A percentile compares a stretch with the other conserved stretches of the same genome.
Evolutionary conservation across 1,140 invertebrate genomes (phyloP).

Genomic region (Bombus sibiricus): DNA sequence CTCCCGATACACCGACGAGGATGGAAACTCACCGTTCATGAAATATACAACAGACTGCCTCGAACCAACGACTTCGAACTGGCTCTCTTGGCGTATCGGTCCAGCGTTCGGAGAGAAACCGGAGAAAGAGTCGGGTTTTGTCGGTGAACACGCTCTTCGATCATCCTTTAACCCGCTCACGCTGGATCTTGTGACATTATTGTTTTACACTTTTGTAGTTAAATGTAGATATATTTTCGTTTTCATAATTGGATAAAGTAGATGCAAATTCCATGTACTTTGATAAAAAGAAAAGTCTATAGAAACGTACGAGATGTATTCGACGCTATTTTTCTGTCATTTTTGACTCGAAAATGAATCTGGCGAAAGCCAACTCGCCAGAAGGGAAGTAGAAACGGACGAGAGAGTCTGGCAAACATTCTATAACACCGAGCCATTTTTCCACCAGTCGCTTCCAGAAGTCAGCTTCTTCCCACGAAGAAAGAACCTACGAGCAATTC

Average conservation of each 20-base stretch:
- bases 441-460: conserved; percentile 15
- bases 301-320: background rate
- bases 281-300: no score
- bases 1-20: conserved; percentile 21
- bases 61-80: conserved; percentile 29
- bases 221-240: background rate
- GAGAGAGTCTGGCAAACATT: background rate
- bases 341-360: background rate
- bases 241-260: no score
- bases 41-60: conserved; percentile 50
- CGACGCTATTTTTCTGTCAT: background rate
- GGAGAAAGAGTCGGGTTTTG: background rate
- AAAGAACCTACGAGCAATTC: conserved; percentile 49
- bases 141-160: background rate
- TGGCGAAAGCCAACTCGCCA: background rate
- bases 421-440: conserved; percentile 44
- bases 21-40: conserved; percentile 56
- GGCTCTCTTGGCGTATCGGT: background rate
- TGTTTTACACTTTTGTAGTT: background rate
- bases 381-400: background rate
- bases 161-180: background rate
- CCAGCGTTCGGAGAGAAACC: background rate
- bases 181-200: background rate
- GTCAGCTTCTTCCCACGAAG: conserved; percentile 62
- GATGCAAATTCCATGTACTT: no score